Conservation (phyloP, 2,797 vertebrate species). For the Sus cebifrons region DNA sequence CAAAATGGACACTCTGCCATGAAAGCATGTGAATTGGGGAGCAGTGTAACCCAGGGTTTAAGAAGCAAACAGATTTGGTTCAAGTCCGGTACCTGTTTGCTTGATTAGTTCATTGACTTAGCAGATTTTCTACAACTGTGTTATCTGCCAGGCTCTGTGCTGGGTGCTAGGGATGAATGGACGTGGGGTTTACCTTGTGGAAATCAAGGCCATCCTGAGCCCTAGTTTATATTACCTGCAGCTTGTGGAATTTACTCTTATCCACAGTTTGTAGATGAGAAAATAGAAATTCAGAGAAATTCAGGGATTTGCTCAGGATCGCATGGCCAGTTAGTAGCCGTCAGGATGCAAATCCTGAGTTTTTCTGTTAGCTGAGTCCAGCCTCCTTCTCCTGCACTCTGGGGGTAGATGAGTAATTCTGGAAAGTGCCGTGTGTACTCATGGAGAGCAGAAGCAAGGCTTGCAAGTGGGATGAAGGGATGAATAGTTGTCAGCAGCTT, state of each 20-base stretch:
- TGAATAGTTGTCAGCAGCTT: neutral
- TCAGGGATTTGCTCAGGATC: neutral
- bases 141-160: neutral
- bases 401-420: neutral
- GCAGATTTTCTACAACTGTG: neutral
- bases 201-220: neutral
- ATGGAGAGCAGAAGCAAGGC: neutral
- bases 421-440: neutral
- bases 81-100: constrained; percentile 1
- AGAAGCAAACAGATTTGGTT: neutral
- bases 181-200: neutral
- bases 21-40: neutral
- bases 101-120: constrained; percentile 40
- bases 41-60: neutral
- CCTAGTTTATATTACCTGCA: neutral
- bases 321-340: neutral
- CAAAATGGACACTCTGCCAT: constrained; percentile 46
- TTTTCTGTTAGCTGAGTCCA: neutral
- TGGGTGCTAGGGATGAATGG: neutral
- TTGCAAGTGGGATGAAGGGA: neutral
- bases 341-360: constrained; percentile 23
- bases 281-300: constrained; percentile 26
- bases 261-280: neutral
- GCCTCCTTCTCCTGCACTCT: neutral
- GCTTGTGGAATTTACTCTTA: neutral